A percentile compares a stretch with the other conserved stretches of the same genome.
Conservation (phyloP, 2,888 invertebrate genomes). For the Acanthosepion pharaonis region DNA sequence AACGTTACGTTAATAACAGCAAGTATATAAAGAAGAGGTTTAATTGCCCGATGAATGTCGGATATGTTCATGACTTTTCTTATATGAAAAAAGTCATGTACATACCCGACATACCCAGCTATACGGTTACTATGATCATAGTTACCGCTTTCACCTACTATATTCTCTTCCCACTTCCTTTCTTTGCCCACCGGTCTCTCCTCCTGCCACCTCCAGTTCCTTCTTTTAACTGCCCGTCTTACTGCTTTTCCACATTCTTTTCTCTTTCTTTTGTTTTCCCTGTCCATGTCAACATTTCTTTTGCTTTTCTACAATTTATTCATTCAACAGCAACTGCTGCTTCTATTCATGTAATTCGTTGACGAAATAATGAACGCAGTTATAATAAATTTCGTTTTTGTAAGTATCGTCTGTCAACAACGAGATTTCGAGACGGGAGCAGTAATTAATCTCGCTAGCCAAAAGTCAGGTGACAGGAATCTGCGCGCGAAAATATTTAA, state of each 20-base stretch:
- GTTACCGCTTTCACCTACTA: no score
- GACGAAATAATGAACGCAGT: no score
- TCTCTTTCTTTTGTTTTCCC: background rate
- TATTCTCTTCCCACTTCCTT: background rate
- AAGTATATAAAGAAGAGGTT: no score
- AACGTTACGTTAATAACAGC: no score
- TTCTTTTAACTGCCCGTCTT: background rate
- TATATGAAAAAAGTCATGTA: no score
- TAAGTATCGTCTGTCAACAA: background rate
- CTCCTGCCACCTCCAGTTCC: background rate
- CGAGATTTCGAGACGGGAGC: background rate
- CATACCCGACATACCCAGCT: no score
- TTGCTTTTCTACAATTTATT: background rate
- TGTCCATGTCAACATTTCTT: background rate
- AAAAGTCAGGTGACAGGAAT: background rate
- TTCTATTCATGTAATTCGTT: background rate
- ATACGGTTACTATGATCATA: no score
- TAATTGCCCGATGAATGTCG: no score
- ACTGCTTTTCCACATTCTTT: background rate
- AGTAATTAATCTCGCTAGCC: background rate
- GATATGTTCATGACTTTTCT: no score
- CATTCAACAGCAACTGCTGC: background rate
- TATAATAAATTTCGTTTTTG: background rate
- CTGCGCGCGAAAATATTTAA: constrained; percentile 3
- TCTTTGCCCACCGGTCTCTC: background rate